Evolutionary conservation across 2,888 invertebrate genomes (phyloP).

Genomic region (Uropetala carovei): DNA sequence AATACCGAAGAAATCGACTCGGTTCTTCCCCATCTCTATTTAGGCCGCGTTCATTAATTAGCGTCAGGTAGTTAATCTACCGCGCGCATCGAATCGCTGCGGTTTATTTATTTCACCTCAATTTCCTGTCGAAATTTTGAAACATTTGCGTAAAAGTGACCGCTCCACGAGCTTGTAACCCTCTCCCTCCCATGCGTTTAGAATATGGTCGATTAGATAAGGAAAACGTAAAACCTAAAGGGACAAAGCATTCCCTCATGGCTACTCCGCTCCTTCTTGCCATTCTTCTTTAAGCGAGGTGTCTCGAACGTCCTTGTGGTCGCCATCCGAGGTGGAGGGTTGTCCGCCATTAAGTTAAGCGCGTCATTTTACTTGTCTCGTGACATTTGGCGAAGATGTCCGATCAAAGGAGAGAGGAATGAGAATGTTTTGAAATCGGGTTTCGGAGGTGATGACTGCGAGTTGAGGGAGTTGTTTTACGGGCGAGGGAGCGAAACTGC

Average conservation of each 20-base stretch:
- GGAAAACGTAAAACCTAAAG: not conserved
- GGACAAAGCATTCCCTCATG: not conserved
- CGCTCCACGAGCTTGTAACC: not conserved
- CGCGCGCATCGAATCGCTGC: too few species aligned
- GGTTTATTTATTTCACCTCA: too few species aligned
- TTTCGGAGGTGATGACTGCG: not conserved
- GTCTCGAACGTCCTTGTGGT: not conserved
- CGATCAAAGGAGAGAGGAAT: not conserved
- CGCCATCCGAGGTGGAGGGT: not conserved
- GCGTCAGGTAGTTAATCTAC: too few species aligned
- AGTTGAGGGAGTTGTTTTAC: conserved; percentile 12
- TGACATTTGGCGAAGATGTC: not conserved
- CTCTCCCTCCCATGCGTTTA: not conserved
- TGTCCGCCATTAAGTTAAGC: not conserved
- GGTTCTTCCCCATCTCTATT: too few species aligned
- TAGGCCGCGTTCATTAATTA: too few species aligned
- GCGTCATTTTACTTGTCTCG: conserved; percentile 23
- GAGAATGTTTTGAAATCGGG: not conserved
- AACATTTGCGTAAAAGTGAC: too few species aligned
- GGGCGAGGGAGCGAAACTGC: not conserved
- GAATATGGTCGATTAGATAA: not conserved
- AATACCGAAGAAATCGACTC: too few species aligned
- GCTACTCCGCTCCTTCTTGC: not conserved
- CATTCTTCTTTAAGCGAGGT: not conserved
- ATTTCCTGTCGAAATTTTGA: too few species aligned